Evolutionary conservation across 2,797 vertebrate genomes (phyloP).

Genomic region (Glyptemys insculpta): DNA sequence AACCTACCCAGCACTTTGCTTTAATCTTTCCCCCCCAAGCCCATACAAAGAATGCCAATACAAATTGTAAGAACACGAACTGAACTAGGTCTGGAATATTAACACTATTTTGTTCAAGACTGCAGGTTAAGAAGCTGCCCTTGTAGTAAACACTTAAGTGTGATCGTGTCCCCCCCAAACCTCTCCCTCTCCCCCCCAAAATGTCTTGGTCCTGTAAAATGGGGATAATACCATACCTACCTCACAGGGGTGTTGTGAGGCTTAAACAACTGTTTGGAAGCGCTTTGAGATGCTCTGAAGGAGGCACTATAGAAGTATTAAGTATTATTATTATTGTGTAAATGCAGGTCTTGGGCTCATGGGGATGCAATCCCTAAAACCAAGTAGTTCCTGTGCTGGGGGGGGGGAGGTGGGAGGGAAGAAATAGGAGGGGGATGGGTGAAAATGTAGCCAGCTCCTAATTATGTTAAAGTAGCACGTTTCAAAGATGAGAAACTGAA

Average conservation of each 20-base stretch:
- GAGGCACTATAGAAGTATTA: not conserved
- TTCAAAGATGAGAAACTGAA: constrained; percentile 64
- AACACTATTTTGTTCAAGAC: not conserved
- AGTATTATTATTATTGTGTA: not conserved
- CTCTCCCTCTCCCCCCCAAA: not conserved
- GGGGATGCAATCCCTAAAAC: constrained; percentile 9
- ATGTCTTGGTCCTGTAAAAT: constrained; percentile 55
- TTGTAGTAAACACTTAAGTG: constrained; percentile 1
- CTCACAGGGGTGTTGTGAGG: constrained; percentile 72
- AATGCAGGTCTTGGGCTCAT: not conserved
- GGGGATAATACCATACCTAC: constrained; percentile 71
- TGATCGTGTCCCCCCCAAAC: not conserved
- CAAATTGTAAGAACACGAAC: not conserved
- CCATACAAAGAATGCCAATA: not conserved
- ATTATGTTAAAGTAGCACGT: constrained; percentile 68
- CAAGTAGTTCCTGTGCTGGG: constrained; percentile 55
- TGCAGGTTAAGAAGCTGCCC: not conserved
- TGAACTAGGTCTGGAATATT: not conserved
- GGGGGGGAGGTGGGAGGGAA: constrained; percentile 26
- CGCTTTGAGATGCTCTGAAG: not conserved
- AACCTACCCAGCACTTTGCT: constrained; percentile 92
- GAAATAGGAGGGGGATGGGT: constrained; percentile 13
- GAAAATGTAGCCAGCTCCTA: constrained; percentile 59
- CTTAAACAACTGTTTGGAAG: not conserved
- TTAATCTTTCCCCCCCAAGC: constrained; percentile 62